Evolutionary conservation across 2,113 vertebrate species (phyloP), one percentile per base, ranked within the genome.

Genomic region (Thermophis baileyi): DNA sequence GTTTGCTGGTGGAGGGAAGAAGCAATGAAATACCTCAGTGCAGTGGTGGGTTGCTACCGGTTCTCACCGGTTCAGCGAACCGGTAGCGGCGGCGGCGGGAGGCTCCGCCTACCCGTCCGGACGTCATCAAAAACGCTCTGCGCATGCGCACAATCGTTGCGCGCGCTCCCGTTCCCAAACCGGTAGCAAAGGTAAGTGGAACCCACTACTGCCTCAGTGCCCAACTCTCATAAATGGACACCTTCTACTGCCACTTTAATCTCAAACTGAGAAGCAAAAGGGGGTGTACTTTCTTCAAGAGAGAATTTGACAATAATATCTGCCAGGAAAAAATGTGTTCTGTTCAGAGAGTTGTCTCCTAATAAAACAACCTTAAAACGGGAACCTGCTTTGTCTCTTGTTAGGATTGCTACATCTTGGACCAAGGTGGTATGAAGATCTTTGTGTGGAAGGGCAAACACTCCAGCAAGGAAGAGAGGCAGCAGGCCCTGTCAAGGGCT

Each of bases 351-450:
- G 87, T 44, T 40, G 44, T n/a, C 85, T 85, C 63, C 69, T 55
- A 92, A 89, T 12, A 40, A 81, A 89, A n/a, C 18, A 81, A 14
- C n/a, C 44, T 47, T 60, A 60, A 60, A 85, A 14, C 22, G 40
- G 30, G 30, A 35, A 55, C 27, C 44, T 49, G 18, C 35, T 69
- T 85, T 0, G 1, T 0, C 18, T 54, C 30, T 11, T 51, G 27
- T n/a, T 93, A 99, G 98, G 98, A 99, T 94, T 99, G 98, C 94
- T 99, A 98, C 90, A 98, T 99, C 93, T 96, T 99, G 95, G 98
- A 99, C 96, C 98, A 99, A 94, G 98, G 97, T 1, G 98, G 98
- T 46, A 95, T 96, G 44, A 98, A 95, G 96, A 98, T 99, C 95
- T 99, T 97, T 0, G 97, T 99, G 81, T 99, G 98, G 98, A 99